A percentile compares a stretch with the other conserved stretches of the same genome.
Evolutionary conservation across 2,113 vertebrate genomes (phyloP).

Genomic region (Triplophysa tibetana): DNA sequence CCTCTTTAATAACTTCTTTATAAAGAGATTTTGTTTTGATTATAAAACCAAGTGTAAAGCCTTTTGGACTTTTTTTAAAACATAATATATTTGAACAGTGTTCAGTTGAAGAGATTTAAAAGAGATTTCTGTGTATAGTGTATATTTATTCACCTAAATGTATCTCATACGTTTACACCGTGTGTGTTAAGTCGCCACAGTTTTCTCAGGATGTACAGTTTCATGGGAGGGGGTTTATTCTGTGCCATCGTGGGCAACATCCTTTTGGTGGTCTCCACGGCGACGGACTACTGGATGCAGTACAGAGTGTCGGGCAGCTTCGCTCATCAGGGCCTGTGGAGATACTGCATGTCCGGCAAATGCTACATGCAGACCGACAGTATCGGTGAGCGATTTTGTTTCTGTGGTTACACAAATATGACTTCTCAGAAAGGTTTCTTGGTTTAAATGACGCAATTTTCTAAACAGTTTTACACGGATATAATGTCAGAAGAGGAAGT

Average conservation of each 20-base stretch:
- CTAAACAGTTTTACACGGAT: no score
- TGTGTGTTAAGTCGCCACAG: conserved; percentile 14
- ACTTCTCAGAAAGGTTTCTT: no score
- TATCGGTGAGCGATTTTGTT: conserved; percentile 75
- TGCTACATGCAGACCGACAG: conserved; percentile 88
- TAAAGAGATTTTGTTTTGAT: no score
- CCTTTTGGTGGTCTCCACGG: conserved; percentile 84
- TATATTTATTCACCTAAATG: no score
- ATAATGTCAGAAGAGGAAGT: no score
- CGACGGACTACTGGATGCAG: conserved; percentile 92
- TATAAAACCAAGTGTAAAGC: no score
- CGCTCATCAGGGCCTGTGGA: conserved; percentile 88
- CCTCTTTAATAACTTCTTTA: no score
- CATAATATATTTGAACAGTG: no score
- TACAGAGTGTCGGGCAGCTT: conserved; percentile 84
- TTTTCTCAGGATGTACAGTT: conserved; percentile 84
- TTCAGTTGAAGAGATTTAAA: no score
- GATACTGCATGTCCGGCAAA: conserved; percentile 85
- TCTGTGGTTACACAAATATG: not conserved
- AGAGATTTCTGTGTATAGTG: no score
- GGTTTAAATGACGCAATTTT: no score
- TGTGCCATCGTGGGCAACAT: conserved; percentile 88
- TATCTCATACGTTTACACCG: not conserved
- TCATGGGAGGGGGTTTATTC: conserved; percentile 89
- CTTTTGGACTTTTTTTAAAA: no score